Percentiles rank a stretch among this genome's conserved stretches.
Conservation (phyloP, 1,140 invertebrate species). For the Kradibia gibbosae region DNA sequence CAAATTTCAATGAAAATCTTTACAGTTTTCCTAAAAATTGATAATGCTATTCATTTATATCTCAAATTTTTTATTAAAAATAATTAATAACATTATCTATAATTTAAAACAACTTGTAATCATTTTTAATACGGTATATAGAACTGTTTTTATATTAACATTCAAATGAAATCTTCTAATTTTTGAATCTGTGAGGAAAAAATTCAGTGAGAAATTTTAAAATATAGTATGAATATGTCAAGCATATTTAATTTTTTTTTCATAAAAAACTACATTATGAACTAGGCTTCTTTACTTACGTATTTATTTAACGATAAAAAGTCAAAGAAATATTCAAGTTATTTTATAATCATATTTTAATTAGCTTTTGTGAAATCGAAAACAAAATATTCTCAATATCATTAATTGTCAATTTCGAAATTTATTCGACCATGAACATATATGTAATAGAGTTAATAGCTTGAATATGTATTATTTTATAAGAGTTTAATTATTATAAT, state of each 20-base stretch:
- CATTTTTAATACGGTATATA: background rate
- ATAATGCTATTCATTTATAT: background rate
- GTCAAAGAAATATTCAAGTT: no score
- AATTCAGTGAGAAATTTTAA: background rate
- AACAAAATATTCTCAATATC: no score
- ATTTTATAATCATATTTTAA: no score
- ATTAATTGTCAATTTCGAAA: no score
- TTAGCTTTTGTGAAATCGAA: no score
- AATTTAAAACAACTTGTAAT: background rate
- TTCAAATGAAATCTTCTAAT: conserved; percentile 6
- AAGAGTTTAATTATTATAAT: no score
- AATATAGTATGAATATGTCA: background rate
- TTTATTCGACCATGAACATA: no score
- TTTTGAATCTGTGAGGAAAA: conserved; percentile 1
- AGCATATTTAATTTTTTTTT: conserved; percentile 6
- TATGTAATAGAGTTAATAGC: no score
- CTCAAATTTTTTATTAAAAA: background rate
- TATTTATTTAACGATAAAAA: no score
- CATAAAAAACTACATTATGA: background rate
- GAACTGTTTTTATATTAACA: background rate
- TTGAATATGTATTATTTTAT: no score
- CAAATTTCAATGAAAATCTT: background rate
- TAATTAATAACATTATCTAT: background rate
- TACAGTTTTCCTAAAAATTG: background rate
- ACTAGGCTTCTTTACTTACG: no score